Evolutionary conservation across 2,888 invertebrate genomes (phyloP), one percentile per base, ranked within the genome.

Genomic region (Asteroscopus sphinx): DNA sequence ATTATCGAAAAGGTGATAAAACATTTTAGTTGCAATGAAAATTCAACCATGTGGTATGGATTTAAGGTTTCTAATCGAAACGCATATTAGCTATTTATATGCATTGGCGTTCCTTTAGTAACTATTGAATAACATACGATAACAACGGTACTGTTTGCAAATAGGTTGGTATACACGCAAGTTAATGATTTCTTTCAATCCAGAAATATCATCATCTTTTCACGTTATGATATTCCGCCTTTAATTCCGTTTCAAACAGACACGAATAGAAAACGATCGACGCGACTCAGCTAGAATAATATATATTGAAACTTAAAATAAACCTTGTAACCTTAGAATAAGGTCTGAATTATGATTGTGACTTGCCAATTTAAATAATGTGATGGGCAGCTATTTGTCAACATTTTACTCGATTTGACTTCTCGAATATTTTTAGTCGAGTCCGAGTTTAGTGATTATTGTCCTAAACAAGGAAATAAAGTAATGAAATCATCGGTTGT

Each of bases 371-470:
- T 21, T 17, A 26, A 42, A 49, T 35, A 15, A 36, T 45, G 39
- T 41, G 39, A 45, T 45, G 11, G 60, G 44, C 60, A 45, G 30
- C 13, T 53, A 15, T 39, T 48, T 39, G 54, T 36, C 7, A 33
- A 62, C 26, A 32, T 61, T 63, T 53, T 58, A 41, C 48, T 57
- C 39, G 57, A 48, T 48, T 47, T 63, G 33, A 68, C 30, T 33
- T 16, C 37, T 30, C 26, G 28, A 39, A n/a, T 56, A 13, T 36
- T 52, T 59, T 60, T 46, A 42, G 36, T 60, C 47, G 41, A 58
- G 21, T 26, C 48, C n/a, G n/a, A 56, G 12, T 32, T 57, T 11
- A 9, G 52, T 37, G 41, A 58, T 57, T 61, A 47, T 73, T 69
- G 56, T 68, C 60, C 37, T 52, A 41, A 35, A 45, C 52, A 16